These are phyloP conservation scores for Xylota sylvarum DNA, from an alignment of 2,888 invertebrate species.

Conservation along the genomic window DNA sequence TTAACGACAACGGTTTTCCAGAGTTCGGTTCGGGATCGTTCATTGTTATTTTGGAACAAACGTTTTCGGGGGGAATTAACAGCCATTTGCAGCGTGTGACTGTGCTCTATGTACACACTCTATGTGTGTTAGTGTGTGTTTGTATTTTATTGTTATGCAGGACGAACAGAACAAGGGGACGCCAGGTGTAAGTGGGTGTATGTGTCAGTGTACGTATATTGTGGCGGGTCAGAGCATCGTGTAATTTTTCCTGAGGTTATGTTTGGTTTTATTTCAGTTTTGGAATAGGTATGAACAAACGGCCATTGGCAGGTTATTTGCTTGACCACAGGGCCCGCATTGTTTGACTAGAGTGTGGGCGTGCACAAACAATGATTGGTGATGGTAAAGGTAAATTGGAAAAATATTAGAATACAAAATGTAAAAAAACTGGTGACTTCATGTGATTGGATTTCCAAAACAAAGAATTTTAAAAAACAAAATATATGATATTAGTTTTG, in stretches of 20 bases:
- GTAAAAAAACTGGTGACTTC: conserved; percentile 25
- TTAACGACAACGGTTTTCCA: conserved; percentile 63
- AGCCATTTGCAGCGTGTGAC: conserved; percentile 40
- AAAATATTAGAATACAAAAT: conserved; percentile 48
- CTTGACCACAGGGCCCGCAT: conserved; percentile 29
- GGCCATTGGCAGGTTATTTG: conserved; percentile 43
- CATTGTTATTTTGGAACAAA: conserved; percentile 55
- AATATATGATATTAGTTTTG: not conserved
- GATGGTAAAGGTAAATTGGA: conserved; percentile 56
- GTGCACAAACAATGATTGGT: conserved; percentile 56
- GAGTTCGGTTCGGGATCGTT: conserved; percentile 47
- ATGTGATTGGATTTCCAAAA: conserved; percentile 58
- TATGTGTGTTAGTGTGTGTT: not conserved
- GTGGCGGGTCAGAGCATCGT: conserved; percentile 39
- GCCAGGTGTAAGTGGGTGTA: conserved; percentile 45
- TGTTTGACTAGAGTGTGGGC: conserved; percentile 22
- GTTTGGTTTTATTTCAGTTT: conserved; percentile 59
- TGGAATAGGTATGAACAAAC: conserved; percentile 33
- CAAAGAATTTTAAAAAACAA: not conserved
- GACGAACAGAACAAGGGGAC: conserved; percentile 23
- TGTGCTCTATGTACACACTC: not conserved
- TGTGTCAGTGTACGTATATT: conserved; percentile 1
- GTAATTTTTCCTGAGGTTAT: conserved; percentile 57
- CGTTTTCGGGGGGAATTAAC: conserved; percentile 54
- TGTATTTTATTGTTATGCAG: conserved; percentile 1